A percentile compares a stretch with the other conserved stretches of the same genome.
Conservation (phyloP, 1,140 invertebrate species). For the Pissodes strobi region DNA sequence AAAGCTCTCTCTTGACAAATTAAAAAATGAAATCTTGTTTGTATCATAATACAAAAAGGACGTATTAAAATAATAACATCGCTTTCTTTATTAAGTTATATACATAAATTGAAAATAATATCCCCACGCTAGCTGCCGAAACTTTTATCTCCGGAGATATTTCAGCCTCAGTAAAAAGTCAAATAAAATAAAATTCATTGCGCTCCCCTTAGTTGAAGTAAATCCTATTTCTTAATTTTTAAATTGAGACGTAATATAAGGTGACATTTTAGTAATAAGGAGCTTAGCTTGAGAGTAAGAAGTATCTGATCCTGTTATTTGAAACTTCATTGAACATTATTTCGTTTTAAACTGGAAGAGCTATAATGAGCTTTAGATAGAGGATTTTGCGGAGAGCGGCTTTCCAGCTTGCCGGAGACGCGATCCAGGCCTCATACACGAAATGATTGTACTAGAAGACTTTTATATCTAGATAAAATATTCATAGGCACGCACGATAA, state of each 20-base stretch:
- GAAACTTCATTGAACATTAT: neutral
- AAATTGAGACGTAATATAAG: neutral
- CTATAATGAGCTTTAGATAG: constrained; percentile 2
- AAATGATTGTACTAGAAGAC: neutral
- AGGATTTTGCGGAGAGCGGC: neutral
- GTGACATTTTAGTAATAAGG: constrained; percentile 6
- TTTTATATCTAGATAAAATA: neutral
- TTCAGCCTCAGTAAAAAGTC: too few species aligned
- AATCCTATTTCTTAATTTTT: constrained; percentile 10
- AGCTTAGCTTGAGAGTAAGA: neutral
- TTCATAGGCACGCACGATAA: neutral
- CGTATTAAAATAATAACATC: too few species aligned
- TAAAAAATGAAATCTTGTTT: too few species aligned
- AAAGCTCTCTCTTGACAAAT: too few species aligned
- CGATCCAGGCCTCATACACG: neutral
- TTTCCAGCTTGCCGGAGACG: neutral
- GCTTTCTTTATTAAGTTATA: too few species aligned
- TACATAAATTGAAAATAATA: neutral
- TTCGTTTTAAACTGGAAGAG: neutral
- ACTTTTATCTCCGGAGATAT: too few species aligned
- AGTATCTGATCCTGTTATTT: constrained; percentile 8
- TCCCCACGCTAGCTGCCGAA: neutral
- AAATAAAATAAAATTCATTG: too few species aligned
- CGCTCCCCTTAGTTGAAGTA: neutral
- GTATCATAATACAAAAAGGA: too few species aligned